phyloP scores from a whole-genome alignment of 2,113 vertebrate species.

The Psophia crepitans region DNA sequence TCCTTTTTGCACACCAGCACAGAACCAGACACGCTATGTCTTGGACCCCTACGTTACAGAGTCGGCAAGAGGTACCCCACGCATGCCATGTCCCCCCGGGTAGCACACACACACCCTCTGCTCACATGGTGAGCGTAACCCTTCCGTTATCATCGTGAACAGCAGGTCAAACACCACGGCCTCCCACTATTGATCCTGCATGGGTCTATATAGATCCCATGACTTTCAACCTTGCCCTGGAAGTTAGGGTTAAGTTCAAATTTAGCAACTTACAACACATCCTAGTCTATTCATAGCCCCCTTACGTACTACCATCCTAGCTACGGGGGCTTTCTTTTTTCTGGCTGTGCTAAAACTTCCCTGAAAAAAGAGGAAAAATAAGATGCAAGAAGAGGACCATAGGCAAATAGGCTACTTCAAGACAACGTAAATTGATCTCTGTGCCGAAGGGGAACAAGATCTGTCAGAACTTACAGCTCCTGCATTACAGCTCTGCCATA shows the following conservation, averaged over 20 bases:
- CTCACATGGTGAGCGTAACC: neutral
- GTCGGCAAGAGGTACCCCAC: rapidly evolving
- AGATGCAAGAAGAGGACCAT: neutral
- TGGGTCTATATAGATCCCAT: neutral
- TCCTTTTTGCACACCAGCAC: too few species aligned
- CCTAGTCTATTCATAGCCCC: neutral
- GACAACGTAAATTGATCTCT: neutral
- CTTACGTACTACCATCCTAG: neutral
- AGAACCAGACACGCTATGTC: rapidly evolving
- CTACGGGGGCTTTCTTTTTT: neutral
- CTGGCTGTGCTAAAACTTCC: neutral
- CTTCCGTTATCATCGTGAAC: neutral
- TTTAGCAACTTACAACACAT: neutral
- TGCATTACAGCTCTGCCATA: neutral
- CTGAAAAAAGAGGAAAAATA: neutral
- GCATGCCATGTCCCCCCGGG: rapidly evolving
- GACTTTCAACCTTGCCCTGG: neutral
- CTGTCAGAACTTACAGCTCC: neutral
- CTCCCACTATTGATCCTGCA: neutral
- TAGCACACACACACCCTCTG: neutral
- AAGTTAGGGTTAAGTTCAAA: neutral
- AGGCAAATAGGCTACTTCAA: neutral
- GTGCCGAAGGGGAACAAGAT: neutral
- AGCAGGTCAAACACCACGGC: neutral
- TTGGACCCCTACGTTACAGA: rapidly evolving